phyloP scores from a whole-genome alignment of 1,140 invertebrate genomes.

The Scaptomyza graminum region DNA sequence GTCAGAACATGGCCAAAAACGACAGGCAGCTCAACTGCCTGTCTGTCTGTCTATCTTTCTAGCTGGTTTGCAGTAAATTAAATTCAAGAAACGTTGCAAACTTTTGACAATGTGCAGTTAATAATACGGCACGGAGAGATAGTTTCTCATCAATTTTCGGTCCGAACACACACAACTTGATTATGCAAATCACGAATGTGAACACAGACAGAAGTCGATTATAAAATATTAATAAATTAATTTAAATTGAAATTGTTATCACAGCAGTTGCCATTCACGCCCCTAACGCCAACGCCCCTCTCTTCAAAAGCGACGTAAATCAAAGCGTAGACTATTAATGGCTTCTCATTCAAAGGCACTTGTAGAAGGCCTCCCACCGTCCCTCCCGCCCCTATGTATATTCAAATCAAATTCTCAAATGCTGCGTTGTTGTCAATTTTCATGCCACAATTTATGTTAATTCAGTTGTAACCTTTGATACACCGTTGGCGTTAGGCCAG shows the following conservation, averaged over 20 bases:
- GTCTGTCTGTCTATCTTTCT: not conserved
- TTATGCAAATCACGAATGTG: slow-evolving; percentile 71
- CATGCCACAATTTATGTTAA: slow-evolving; percentile 70
- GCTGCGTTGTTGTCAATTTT: slow-evolving; percentile 60
- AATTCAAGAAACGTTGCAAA: slow-evolving; percentile 53
- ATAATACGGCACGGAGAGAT: slow-evolving; percentile 44
- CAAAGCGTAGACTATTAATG: slow-evolving; percentile 57
- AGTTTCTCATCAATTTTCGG: slow-evolving; percentile 36
- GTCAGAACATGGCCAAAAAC: slow-evolving; percentile 28
- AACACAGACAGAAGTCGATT: slow-evolving; percentile 59
- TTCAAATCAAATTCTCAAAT: slow-evolving; percentile 28
- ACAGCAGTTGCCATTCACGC: slow-evolving; percentile 8
- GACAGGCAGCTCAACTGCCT: not conserved
- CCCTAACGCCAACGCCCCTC: no score
- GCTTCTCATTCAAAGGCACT: slow-evolving; percentile 27
- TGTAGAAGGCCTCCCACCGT: slow-evolving; percentile 16
- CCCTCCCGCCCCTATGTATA: slow-evolving; percentile 6
- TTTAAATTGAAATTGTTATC: slow-evolving; percentile 62
- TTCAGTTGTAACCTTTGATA: slow-evolving; percentile 68
- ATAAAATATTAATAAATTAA: slow-evolving; percentile 80
- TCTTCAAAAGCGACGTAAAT: slow-evolving; percentile 41
- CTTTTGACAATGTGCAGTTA: slow-evolving; percentile 56
- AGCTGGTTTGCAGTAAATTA: slow-evolving; percentile 61
- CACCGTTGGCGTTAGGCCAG: not conserved
- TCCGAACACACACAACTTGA: slow-evolving; percentile 31